phyloP scores from a whole-genome alignment of 2,888 invertebrate species.

The Eristalis pertinax region DNA sequence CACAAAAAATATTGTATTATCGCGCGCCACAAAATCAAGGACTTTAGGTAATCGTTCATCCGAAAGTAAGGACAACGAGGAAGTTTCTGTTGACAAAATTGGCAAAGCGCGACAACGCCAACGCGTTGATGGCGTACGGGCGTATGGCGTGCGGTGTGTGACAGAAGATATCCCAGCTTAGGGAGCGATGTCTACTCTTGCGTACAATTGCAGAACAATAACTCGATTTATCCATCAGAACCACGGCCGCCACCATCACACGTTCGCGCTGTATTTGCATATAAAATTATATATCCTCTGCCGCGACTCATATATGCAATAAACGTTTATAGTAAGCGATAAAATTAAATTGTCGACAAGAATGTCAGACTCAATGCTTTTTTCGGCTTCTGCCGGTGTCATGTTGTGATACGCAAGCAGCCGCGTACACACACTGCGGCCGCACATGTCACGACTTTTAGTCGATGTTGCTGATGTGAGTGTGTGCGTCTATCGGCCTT shows the following conservation, averaged over 20 bases:
- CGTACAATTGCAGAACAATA: conserved; percentile 62
- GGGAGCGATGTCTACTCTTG: conserved; percentile 37
- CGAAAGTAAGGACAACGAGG: conserved; percentile 16
- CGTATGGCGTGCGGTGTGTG: background rate
- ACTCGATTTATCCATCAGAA: conserved; percentile 43
- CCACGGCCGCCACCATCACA: background rate
- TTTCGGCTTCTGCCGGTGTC: conserved; percentile 24
- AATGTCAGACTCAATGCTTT: conserved; percentile 43
- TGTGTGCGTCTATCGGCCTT: conserved; percentile 29
- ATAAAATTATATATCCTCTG: conserved; percentile 52
- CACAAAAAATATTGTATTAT: conserved; percentile 49
- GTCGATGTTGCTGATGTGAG: conserved; percentile 1
- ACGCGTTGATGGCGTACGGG: background rate
- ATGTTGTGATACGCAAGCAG: conserved; percentile 6
- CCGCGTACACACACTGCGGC: background rate
- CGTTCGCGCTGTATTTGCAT: conserved; percentile 49
- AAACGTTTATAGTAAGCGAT: conserved; percentile 69
- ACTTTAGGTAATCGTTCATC: conserved; percentile 35
- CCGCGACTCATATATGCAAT: conserved; percentile 54
- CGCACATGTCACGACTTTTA: conserved; percentile 43
- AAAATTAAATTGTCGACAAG: conserved; percentile 70
- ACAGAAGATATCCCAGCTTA: conserved; percentile 14
- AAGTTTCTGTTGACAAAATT: background rate
- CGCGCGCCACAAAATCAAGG: conserved; percentile 51
- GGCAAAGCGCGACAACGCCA: background rate